Evolutionary conservation across 2,797 vertebrate species (phyloP), one percentile per base, ranked within the genome.

Genomic region (Pseudochromis fuscus): DNA sequence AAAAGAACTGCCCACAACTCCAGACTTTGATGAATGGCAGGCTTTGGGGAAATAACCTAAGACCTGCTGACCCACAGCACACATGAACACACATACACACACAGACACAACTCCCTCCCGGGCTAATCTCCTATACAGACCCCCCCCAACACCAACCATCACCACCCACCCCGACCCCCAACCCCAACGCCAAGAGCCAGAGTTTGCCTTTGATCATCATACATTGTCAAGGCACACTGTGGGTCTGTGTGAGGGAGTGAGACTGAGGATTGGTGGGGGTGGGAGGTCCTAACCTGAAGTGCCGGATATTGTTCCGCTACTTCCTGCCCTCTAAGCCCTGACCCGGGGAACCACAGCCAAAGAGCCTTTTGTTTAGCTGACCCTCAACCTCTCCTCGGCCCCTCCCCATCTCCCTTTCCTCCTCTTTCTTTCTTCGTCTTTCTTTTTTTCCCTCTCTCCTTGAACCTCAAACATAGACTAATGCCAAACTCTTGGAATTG

Each of bases 291-390:
- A 87, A 84, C 84, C 86, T 89, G 78, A 87, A 93, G 91, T 89
- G 87, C 80, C 56, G 82, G 88, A 91, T 89, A 93, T 93, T 94
- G 93, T 93, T 90, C 79, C 72, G 42, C 72, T 86, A 89, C 89
- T 93, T 94, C 92, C 93, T 94, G 92, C 88, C 92, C 88, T 88
- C 83, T 84, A 86, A 90, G 87, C 87, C 75, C 70, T 91, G 90
- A 92, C 88, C 87, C 40, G n/a, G 67, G 74, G 83, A 88, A 83
- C 63, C 79, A 68, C 44, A 72, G 86, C 76, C 81, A 88, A 87
- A 88, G 82, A 82, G 63, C 73, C 88, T 87, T 94, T 94, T 94
- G 89, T 94, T 92, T 86, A 64, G 78, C 58, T 89, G 84, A 87
- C 88, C 91, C 85, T 89, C 90, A 85, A 85, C 86, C 88, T 85